phyloP scores from a whole-genome alignment of 2,888 invertebrate species.

The Petrolisthes cinctipes region DNA sequence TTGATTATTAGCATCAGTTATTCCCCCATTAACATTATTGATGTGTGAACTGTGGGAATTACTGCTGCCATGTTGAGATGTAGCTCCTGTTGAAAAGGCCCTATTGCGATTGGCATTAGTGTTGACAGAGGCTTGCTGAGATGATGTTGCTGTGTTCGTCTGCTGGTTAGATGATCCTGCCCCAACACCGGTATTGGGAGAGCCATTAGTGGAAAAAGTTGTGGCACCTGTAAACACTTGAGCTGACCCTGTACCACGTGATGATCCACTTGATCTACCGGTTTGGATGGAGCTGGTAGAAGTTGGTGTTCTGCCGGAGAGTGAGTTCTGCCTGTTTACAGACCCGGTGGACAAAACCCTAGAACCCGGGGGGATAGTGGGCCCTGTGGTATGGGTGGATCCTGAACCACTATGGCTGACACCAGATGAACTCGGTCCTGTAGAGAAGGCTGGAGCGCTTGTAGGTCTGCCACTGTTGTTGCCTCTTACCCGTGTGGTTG shows the following conservation, averaged over 20 bases:
- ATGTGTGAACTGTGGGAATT: neutral
- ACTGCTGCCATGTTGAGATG: neutral
- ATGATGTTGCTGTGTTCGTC: neutral
- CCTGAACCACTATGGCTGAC: neutral
- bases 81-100: neutral
- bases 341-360: slow-evolving; percentile 36
- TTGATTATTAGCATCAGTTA: neutral
- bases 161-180: neutral
- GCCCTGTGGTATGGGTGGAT: neutral
- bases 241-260: neutral
- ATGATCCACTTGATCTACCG: neutral
- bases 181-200: neutral
- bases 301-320: neutral
- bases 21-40: neutral
- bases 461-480: neutral
- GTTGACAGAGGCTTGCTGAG: neutral
- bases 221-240: neutral
- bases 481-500: neutral
- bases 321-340: slow-evolving; percentile 20
- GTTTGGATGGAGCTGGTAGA: neutral
- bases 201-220: neutral
- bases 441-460: neutral
- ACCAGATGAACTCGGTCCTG: neutral
- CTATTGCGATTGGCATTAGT: neutral
- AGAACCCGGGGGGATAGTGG: slow-evolving; percentile 36